Base-by-base conservation (phyloP, 2,113 vertebrate species). In the Garra rufa region DNA sequence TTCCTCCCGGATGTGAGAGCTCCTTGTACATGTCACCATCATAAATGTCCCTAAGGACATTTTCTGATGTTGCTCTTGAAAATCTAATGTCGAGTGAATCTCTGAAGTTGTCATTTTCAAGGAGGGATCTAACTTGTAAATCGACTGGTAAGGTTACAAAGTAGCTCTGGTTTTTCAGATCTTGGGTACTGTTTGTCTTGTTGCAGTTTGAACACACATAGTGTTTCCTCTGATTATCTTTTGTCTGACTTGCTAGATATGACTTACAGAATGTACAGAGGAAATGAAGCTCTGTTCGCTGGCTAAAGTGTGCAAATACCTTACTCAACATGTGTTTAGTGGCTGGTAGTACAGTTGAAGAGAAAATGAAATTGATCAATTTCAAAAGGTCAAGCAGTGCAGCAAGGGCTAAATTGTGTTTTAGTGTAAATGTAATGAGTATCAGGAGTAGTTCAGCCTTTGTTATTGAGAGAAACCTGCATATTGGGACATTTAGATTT, bases 21-120 rank as follows among this genome's bases (percentile, higher is more conserved):
- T 75, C 26, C 28, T 48, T 83, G 55, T 83, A 83, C 52, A 57
- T 76, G 7, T 65, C 73, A 6, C 70, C 82, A 65, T 83, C 82
- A 65, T 76, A 82, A 52, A 67, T 50, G 19, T 83, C 82, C 17
- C 57, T n/a, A 10, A 76, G 59, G 9, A 14, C 17, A 30, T 83
- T 52, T 19, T 82, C 65, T 50, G 61, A 48, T 48, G 43, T 55
- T 82, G 6, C 15, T 82, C 80, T 82, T 65, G 65, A 52, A 69
- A 82, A 70, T 71, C 65, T 55, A 6, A 50, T 34, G 21, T 70
- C 52, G 17, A 55, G 46, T 38, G 28, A 26, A 82, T 82, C 65
- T 82, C 26, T 71, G 5, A 50, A 50, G 8, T 82, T 70, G 14
- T 48, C 11, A 48, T 82, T 71, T 55, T 82, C 63, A 41, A 80